Base-by-base conservation (phyloP, 92 coral and sea anemone species). In the Ricordea florida region DNA sequence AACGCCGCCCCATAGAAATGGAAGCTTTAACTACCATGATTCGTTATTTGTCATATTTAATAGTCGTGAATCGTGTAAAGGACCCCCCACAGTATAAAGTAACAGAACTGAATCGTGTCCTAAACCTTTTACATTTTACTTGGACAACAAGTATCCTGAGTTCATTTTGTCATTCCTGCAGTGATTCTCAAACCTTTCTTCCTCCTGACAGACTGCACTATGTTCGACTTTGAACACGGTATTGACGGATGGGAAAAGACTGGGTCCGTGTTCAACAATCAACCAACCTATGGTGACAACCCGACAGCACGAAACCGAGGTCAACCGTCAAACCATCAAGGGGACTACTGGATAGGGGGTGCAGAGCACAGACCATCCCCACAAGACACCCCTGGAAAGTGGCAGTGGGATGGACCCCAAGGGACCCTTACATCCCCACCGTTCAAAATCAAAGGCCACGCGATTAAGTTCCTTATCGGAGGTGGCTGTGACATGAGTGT, bases 401-500 rank as follows among this genome's bases (percentile, higher is more conserved):
- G n/a, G n/a, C n/a, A n/a, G n/a, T n/a, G 60, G 4, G 74, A 66
- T 30, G 15, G 24, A 9, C 74, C 61, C 24, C 31, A 15, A 48
- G 61, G 74, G 47, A 66, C 34, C 6, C 60, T 66, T 6, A 66
- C 74, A 3, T 66, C 74, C 23, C 37, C 42, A n/a, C 3, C 38
- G 7, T 66, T 66, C 29, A 34, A 28, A 27, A 46, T 66, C 14
- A 48, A 1, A 9, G 74, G 74, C 18, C 29, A 8, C 3, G 14
- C 20, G 14, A 66, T 66, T 10, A 41, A 57, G 43, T 66, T 66
- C 27, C 74, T 66, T n/a, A 66, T 66, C 33, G 74, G 74, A 3
- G 76, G 76, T 49, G 76, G 76, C 36, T 69, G 76, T 26, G 64
- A 69, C 18, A 22, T n/a, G 13, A 69, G 24, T 6, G 31, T 15